phyloP scores from a whole-genome alignment of 2,797 vertebrate genomes.

The Eutrigla gurnardus region DNA sequence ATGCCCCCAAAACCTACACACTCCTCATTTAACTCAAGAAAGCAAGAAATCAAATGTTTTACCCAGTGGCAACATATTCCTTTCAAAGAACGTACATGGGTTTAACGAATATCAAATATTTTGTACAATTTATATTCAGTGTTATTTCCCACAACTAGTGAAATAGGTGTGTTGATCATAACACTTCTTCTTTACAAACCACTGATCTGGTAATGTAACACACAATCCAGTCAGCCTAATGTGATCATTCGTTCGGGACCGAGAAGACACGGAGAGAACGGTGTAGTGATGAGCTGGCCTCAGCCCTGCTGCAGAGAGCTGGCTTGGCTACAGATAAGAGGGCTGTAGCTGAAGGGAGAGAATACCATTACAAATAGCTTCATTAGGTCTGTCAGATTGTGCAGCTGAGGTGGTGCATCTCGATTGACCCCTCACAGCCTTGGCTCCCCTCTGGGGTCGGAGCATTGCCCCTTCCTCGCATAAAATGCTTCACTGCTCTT shows the following conservation, averaged over 20 bases:
- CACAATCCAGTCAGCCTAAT: slow-evolving; percentile 41
- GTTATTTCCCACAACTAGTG: slow-evolving; percentile 6
- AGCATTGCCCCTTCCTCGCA: slow-evolving; percentile 51
- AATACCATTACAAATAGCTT: slow-evolving; percentile 74
- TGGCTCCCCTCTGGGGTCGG: slow-evolving; percentile 62
- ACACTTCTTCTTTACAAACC: slow-evolving; percentile 9
- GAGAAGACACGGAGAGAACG: slow-evolving; percentile 24
- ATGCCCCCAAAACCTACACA: neutral
- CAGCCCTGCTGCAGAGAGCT: slow-evolving; percentile 41
- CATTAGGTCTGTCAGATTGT: slow-evolving; percentile 77
- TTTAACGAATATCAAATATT: slow-evolving; percentile 1
- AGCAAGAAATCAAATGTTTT: neutral
- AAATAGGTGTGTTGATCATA: neutral
- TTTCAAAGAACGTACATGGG: neutral
- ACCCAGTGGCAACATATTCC: neutral
- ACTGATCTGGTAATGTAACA: slow-evolving; percentile 35
- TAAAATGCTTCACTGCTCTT: slow-evolving; percentile 54
- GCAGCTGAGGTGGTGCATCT: slow-evolving; percentile 73
- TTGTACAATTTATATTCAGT: neutral
- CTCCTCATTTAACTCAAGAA: neutral
- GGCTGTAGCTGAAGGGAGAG: slow-evolving; percentile 40
- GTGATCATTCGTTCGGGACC: slow-evolving; percentile 55
- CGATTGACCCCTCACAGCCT: slow-evolving; percentile 69
- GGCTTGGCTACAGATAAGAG: slow-evolving; percentile 59
- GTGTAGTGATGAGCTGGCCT: slow-evolving; percentile 54